These are phyloP conservation scores for Eupelmus urozonus DNA, from an alignment of 2,888 invertebrate genomes.

Conservation along the genomic window DNA sequence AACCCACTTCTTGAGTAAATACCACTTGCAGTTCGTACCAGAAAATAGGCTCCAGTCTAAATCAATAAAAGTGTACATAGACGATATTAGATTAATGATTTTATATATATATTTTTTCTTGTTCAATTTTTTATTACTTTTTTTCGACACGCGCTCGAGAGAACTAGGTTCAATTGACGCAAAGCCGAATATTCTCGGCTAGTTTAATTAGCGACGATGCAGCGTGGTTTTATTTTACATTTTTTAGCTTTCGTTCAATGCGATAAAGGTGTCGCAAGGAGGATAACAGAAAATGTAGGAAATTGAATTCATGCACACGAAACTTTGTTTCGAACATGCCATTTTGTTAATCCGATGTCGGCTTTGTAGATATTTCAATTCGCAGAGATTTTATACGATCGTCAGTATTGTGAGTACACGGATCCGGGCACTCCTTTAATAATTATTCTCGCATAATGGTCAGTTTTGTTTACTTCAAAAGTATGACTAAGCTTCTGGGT, in stretches of 20 bases:
- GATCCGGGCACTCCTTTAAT: slow-evolving; percentile 44
- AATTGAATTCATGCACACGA: slow-evolving; percentile 23
- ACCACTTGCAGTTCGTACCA: slow-evolving; percentile 4
- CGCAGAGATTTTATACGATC: slow-evolving; percentile 18
- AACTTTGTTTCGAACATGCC: slow-evolving; percentile 33
- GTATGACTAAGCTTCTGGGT: too few relatives aligned
- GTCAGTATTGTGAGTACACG: slow-evolving; percentile 10
- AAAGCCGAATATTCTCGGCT: slow-evolving; percentile 2
- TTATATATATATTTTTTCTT: not conserved
- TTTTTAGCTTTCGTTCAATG: not conserved
- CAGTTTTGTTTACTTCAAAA: too few relatives aligned
- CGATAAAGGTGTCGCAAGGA: not conserved
- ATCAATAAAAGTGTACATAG: slow-evolving; percentile 23
- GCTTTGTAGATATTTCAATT: not conserved
- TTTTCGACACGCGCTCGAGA: slow-evolving; percentile 12
- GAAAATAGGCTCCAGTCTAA: slow-evolving; percentile 39
- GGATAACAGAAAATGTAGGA: not conserved
- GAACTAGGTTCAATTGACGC: slow-evolving; percentile 45
- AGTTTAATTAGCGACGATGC: slow-evolving; percentile 18
- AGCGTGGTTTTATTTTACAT: slow-evolving; percentile 15
- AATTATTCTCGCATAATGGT: slow-evolving; percentile 13
- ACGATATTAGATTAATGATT: slow-evolving; percentile 9
- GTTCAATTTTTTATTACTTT: slow-evolving; percentile 9
- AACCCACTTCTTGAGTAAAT: not conserved
- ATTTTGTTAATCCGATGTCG: slow-evolving; percentile 16